These are phyloP conservation scores for Penelope pileata DNA, from an alignment of 2,113 vertebrate species.

Conservation along the genomic window DNA sequence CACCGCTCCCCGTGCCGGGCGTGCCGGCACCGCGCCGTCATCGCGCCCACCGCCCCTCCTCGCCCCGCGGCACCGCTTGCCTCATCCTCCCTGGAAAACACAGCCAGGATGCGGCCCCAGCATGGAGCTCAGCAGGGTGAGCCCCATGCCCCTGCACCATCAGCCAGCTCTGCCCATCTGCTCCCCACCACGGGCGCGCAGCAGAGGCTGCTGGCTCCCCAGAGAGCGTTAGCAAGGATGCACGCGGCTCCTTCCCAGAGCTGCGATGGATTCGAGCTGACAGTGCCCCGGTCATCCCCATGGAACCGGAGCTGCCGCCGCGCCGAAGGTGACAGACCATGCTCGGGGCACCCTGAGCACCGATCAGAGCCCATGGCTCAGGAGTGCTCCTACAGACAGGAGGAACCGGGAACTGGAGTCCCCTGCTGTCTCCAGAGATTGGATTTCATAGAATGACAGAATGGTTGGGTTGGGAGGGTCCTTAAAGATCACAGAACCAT, in stretches of 20 bases:
- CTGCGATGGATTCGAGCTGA: neutral
- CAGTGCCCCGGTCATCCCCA: neutral
- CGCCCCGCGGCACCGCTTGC: slow-evolving; percentile 43
- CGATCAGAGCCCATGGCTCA: neutral
- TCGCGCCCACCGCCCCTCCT: neutral
- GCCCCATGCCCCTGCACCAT: neutral
- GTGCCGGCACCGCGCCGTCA: slow-evolving; percentile 12
- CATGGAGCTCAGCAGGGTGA: neutral
- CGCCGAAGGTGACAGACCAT: neutral
- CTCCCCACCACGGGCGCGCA: neutral
- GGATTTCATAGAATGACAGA: no score
- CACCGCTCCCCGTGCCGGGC: neutral
- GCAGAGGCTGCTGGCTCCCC: neutral
- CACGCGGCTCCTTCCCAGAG: neutral
- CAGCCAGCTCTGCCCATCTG: neutral
- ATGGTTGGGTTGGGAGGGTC: no score
- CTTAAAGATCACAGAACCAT: no score
- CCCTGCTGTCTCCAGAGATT: neutral
- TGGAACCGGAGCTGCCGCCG: fast-evolving
- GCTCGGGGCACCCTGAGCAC: neutral
- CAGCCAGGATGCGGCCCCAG: neutral
- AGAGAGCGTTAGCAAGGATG: neutral
- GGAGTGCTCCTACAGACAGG: neutral
- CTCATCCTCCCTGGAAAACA: slow-evolving; percentile 32
- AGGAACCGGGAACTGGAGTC: neutral